Conservation (phyloP, 2,113 vertebrate species). For the Leucopternis melanops region DNA sequence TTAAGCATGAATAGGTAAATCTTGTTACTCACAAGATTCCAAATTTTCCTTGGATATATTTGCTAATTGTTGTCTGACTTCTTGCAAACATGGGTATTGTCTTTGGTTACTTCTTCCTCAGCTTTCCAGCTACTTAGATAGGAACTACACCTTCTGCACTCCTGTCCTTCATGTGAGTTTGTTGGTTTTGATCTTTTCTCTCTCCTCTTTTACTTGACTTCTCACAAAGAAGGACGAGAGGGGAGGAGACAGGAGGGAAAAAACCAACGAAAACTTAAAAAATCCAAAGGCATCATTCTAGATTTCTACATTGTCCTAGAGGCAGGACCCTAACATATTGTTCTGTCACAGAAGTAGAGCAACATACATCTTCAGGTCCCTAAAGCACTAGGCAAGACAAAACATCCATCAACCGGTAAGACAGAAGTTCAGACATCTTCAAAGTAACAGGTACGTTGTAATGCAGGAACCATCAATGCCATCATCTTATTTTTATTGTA, state of each 20-base stretch:
- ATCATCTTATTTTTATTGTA: background rate
- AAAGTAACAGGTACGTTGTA: background rate
- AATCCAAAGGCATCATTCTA: background rate
- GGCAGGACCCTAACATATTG: background rate
- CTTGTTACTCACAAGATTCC: background rate
- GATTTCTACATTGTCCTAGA: background rate
- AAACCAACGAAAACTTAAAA: background rate
- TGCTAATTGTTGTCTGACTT: background rate
- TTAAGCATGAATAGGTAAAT: background rate
- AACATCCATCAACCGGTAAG: background rate
- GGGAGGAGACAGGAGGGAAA: background rate
- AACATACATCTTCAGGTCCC: background rate
- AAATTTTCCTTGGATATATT: background rate
- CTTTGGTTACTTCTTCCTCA: background rate
- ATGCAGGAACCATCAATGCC: background rate
- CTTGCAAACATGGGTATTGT: background rate
- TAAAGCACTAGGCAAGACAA: background rate
- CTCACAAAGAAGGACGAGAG: background rate
- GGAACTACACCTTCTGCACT: background rate
- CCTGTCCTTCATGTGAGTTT: background rate
- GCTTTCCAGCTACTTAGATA: background rate
- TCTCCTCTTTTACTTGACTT: background rate
- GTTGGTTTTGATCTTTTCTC: background rate
- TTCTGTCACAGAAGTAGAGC: background rate
- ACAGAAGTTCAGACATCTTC: background rate